Evolutionary conservation across 2,888 invertebrate genomes (phyloP), one percentile per base, ranked within the genome.

Genomic region (Dryomyza anilis): DNA sequence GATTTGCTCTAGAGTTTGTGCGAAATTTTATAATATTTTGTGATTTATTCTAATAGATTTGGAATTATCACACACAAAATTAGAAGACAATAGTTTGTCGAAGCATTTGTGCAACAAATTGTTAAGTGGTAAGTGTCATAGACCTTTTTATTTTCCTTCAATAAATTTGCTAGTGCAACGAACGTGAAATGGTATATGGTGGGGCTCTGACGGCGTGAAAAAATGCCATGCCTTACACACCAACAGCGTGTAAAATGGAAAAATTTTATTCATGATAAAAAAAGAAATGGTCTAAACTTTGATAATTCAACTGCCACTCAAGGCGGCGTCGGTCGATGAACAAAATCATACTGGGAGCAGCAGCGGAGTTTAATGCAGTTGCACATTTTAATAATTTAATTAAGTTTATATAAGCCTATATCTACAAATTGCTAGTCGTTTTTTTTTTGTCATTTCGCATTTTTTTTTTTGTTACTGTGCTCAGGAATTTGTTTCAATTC

Each of bases 1-100:
- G 25, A 33, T 59, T 59, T 33, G 48, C 48, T 48, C 21, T n/a
- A n/a, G n/a, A n/a, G n/a, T n/a, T 58, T 39, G 60, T 60, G 60
- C 46, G 36, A 60, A 60, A 50, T 39, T n/a, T 12, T 14, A 39
- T 10, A 55, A 25, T 33, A 36, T 23, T 25, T 50, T 33, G 48
- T 52, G 16, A 60, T 52, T 14, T 52, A 60, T 52, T 60, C 52
- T 33, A 16, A 58, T 12, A 21, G 14, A 19, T 45, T 52, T 59
- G 48, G 48, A 48, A 30, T 48, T 59, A 48, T 59, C 30, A 43
- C 59, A 30, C 16, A 23, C 48, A 30, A 46, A 59, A 45, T 33
- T 48, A 33, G 46, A 30, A 29, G 33, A 55, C 33, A 33, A 21
- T 55, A 36, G 10, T 55, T 55, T 55, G 30, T 50, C 14, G 36